These are phyloP conservation scores for Tragelaphus oryx DNA, from an alignment of 2,797 vertebrate genomes.

Conservation along the genomic window DNA sequence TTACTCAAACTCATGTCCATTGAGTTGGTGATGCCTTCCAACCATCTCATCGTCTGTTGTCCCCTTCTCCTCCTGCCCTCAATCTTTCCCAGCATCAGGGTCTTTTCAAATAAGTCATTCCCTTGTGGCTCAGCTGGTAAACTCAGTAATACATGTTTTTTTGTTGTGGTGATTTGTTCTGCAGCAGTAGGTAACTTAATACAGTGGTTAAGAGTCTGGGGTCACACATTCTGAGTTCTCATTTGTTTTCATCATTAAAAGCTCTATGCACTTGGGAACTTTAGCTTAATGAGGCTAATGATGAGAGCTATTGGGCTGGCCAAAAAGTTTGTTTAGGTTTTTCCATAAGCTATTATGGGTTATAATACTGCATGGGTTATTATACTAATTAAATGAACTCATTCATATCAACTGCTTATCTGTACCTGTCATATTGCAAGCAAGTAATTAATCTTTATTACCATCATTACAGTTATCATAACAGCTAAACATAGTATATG, in stretches of 20 bases:
- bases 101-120: too few relatives aligned
- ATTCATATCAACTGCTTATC: not conserved
- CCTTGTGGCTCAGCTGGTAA: not conserved
- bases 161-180: not conserved
- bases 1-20: too few relatives aligned
- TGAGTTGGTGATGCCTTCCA: too few relatives aligned
- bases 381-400: conserved; percentile 23
- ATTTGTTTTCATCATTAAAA: not conserved
- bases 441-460: not conserved
- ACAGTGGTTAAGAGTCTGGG: not conserved
- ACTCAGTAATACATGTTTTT: not conserved
- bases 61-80: too few relatives aligned
- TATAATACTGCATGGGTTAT: not conserved
- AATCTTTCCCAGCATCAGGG: too few relatives aligned
- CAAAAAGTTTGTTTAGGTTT: not conserved
- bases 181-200: not conserved
- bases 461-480: not conserved
- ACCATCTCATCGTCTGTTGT: too few relatives aligned
- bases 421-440: not conserved
- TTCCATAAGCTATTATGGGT: not conserved
- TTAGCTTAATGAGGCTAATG: not conserved
- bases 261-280: not conserved
- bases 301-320: not conserved
- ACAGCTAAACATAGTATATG: not conserved
- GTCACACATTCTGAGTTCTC: not conserved